These are phyloP conservation scores for Rhabdomys pumilio DNA, from an alignment of 2,797 vertebrate genomes.

Conservation along the genomic window DNA sequence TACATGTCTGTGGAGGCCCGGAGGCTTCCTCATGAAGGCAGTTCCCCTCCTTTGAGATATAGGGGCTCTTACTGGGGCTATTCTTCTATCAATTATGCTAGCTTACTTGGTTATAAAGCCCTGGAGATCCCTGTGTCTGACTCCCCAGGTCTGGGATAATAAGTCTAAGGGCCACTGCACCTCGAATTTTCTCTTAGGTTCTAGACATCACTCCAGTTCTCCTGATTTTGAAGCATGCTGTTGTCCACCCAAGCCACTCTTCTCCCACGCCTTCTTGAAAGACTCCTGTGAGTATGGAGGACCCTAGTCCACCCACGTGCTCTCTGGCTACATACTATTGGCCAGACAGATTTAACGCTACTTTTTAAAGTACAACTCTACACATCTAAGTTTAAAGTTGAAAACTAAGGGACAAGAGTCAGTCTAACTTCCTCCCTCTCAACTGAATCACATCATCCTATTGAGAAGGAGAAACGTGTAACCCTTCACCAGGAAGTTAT, in stretches of 20 bases:
- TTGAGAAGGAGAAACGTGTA: neutral
- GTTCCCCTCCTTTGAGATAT: neutral
- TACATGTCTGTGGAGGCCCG: neutral
- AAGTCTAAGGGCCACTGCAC: neutral
- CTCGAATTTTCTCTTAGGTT: neutral
- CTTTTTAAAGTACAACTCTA: slow-evolving; percentile 43
- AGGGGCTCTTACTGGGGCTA: neutral
- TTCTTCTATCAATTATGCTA: neutral
- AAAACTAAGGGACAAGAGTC: slow-evolving; percentile 1
- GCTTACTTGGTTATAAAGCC: neutral
- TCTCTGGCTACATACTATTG: neutral
- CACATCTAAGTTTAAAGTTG: neutral
- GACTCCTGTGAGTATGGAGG: neutral
- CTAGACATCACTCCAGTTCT: neutral
- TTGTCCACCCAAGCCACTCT: neutral
- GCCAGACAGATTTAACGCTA: neutral
- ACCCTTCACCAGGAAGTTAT: neutral
- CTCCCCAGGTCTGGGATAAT: neutral
- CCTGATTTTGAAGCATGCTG: neutral
- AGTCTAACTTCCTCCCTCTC: neutral
- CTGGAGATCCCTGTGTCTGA: neutral
- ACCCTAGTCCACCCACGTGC: neutral
- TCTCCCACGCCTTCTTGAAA: neutral
- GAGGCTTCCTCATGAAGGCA: neutral
- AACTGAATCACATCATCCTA: neutral